Evolutionary conservation across 2,113 vertebrate genomes (phyloP), one percentile per base, ranked within the genome.

Genomic region (Pygoscelis antarcticus): DNA sequence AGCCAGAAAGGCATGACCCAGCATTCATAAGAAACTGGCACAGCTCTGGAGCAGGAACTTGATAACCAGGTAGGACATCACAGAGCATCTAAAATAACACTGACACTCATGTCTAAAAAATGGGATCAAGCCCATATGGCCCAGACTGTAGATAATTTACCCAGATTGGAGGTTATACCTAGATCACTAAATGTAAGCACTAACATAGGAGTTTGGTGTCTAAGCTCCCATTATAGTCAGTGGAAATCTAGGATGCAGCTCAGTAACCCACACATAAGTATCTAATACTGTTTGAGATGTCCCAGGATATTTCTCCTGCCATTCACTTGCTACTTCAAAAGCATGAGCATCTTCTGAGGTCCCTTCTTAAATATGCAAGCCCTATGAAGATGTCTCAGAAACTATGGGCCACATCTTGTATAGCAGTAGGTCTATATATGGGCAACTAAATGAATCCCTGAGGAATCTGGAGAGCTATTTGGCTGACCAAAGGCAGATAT

Each of bases 41-140:
- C 15, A n/a, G 32, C 16, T 42, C 23, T 0, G 0, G 30, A 47
- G 10, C 32, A 52, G 18, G 19, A 79, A 25, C 44, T 47, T 49
- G 16, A 32, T 87, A 74, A 52, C 6, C 14, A 54, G 34, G n/a
- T 25, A 89, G 38, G 46, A 69, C 10, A 54, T 13, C 51, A 80
- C 4, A 70, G 2, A 76, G 3, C 14, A 30, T 55, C 46, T 76
- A 69, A 81, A 29, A 34, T 60, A 69, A 60, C n/a, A 54, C 10
- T 40, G 38, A 54, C 61, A 70, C 1, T 10, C 20, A 14, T 36
- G 5, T 49, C 13, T 55, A n/a, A 78, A 65, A 32, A 32, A 21
- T 0, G 2, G 5, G 57, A 71, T 55, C 27, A 70, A 70, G 11
- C 7, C 46, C 34, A 32, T 55, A 61, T 16, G 19, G 7, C 18